Evolutionary conservation across 2,113 vertebrate species (phyloP).

Genomic region (Myrmecobius fasciatus): DNA sequence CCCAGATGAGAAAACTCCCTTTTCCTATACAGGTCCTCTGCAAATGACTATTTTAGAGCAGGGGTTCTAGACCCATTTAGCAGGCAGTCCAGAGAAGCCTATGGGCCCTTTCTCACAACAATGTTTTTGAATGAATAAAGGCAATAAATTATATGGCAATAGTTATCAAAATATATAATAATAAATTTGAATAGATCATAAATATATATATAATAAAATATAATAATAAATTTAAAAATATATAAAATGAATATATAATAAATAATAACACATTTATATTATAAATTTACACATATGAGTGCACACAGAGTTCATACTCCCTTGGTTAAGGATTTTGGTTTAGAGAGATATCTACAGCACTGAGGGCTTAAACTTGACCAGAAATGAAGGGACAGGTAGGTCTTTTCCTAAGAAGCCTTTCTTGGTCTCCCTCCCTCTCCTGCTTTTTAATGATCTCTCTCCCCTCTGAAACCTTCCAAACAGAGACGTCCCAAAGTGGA

Average conservation of each 20-base stretch:
- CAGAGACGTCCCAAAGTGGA: too few species aligned
- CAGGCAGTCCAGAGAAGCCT: neutral
- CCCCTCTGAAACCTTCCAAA: neutral
- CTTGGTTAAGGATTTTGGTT: neutral
- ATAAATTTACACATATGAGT: too few species aligned
- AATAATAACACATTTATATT: too few species aligned
- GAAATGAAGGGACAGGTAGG: neutral
- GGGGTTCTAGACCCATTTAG: neutral
- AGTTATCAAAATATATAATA: neutral
- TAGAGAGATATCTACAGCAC: neutral
- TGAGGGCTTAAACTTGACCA: neutral
- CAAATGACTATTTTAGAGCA: neutral
- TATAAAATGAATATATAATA: too few species aligned
- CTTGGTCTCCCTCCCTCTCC: too few species aligned
- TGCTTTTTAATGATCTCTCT: too few species aligned
- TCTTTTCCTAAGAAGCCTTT: neutral
- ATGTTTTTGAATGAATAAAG: neutral
- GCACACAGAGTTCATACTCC: neutral
- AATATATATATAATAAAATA: too few species aligned
- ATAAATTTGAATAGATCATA: too few species aligned
- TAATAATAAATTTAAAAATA: too few species aligned
- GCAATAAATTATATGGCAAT: neutral
- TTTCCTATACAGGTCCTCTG: neutral
- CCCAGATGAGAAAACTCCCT: neutral
- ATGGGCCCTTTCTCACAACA: neutral